phyloP scores from a whole-genome alignment of 23 tunicate genomes.

The Diplosoma virens region DNA sequence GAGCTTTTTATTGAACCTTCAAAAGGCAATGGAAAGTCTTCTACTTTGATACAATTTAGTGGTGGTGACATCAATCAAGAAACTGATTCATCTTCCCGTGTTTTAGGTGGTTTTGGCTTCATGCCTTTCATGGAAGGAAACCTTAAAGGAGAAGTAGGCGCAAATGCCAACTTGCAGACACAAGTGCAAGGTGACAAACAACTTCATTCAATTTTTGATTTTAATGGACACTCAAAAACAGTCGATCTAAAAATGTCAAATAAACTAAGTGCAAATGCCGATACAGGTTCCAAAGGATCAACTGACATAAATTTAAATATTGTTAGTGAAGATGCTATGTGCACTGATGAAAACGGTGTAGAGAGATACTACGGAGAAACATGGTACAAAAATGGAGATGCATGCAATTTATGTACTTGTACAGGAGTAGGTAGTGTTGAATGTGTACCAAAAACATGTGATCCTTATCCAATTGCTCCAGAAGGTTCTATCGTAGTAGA shows the following conservation, averaged over 20 bases:
- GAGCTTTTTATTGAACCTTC: not conserved
- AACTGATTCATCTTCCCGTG: not conserved
- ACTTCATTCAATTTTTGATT: not conserved
- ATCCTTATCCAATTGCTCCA: slow-evolving; percentile 58
- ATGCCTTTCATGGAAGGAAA: not conserved
- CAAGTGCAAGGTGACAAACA: not conserved
- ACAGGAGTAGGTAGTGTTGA: not conserved
- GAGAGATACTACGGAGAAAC: slow-evolving; percentile 83
- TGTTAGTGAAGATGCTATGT: slow-evolving; percentile 35
- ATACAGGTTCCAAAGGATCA: not conserved
- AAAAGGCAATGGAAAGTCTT: not conserved
- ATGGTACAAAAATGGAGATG: slow-evolving; percentile 80
- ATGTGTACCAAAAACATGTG: slow-evolving; percentile 42
- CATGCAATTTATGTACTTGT: slow-evolving; percentile 75
- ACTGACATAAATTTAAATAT: not conserved
- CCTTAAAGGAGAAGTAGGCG: not conserved
- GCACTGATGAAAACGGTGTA: slow-evolving; percentile 68
- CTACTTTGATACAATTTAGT: not conserved
- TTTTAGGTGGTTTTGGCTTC: not conserved
- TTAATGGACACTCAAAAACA: not conserved
- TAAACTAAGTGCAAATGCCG: slow-evolving; percentile 6
- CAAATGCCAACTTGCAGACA: not conserved
- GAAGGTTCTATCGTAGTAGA: slow-evolving; percentile 60
- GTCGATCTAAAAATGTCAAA: not conserved
- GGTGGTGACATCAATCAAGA: not conserved